Evolutionary conservation across 2,797 vertebrate genomes (phyloP).

Genomic region (Myotis daubentonii): DNA sequence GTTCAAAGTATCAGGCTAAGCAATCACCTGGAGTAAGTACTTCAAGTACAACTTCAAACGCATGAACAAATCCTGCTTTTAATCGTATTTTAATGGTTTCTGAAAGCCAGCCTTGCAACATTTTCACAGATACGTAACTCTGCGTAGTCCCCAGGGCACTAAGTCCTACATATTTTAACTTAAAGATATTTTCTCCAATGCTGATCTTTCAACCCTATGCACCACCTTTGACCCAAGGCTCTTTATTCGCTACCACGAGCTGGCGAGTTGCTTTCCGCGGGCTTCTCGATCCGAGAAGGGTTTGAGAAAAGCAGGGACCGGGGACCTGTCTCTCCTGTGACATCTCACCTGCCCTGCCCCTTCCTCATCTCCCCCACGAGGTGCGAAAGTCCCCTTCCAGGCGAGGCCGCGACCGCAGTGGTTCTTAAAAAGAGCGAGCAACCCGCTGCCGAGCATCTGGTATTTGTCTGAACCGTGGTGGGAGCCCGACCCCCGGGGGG

Average conservation of each 20-base stretch:
- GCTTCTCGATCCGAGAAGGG: not conserved
- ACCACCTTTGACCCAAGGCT: not conserved
- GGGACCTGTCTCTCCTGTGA: not conserved
- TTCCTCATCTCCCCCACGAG: not conserved
- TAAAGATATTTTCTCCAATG: not conserved
- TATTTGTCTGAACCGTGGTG: not conserved
- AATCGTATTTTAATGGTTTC: not conserved
- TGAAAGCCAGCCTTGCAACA: slow-evolving; percentile 25
- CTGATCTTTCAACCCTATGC: not conserved
- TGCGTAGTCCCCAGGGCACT: not conserved
- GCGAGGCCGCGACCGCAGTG: not conserved
- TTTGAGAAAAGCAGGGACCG: not conserved
- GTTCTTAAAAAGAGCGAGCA: not conserved
- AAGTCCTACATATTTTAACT: not conserved
- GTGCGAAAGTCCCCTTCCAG: not conserved
- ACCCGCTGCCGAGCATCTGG: not conserved
- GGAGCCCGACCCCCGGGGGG: not conserved
- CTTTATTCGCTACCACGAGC: not conserved
- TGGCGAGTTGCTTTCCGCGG: not conserved
- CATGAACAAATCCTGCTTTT: not conserved
- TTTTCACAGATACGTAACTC: slow-evolving; percentile 14
- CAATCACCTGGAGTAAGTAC: not conserved
- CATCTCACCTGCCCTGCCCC: not conserved
- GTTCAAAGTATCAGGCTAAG: not conserved
- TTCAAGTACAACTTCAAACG: not conserved